These are phyloP conservation scores for Procambarus virginalis DNA, from an alignment of 1,140 invertebrate species.

Conservation along the genomic window DNA sequence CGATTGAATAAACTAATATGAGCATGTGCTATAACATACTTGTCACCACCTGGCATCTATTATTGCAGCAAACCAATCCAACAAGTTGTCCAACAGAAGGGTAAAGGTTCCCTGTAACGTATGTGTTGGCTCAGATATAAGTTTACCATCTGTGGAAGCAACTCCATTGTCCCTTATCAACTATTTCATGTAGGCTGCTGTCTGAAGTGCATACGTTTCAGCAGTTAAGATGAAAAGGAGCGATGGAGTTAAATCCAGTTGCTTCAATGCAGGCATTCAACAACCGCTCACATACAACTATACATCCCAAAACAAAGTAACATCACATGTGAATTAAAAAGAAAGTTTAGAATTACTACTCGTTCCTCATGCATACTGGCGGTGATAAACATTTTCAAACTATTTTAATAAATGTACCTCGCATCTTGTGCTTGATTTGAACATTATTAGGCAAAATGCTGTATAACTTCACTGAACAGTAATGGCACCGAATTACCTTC, in stretches of 20 bases:
- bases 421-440: neutral
- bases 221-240: neutral
- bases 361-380: neutral
- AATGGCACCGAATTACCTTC: neutral
- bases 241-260: neutral
- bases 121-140: conserved; percentile 1
- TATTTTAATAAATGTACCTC: neutral
- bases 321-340: neutral
- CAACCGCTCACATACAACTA: neutral
- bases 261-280: neutral
- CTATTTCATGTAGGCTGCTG: neutral
- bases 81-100: neutral
- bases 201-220: neutral
- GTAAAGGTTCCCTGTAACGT: conserved; percentile 43
- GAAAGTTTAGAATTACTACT: neutral
- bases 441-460: neutral
- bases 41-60: conserved; percentile 5
- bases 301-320: conserved; percentile 2
- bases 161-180: neutral
- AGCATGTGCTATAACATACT: conserved; percentile 6
- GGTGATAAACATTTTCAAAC: neutral
- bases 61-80: conserved; percentile 12
- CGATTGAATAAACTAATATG: conserved; percentile 20
- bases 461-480: neutral
- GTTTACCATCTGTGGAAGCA: neutral